These are phyloP conservation scores for Eulemur macaco DNA, from an alignment of 2,113 vertebrate species.

Conservation along the genomic window DNA sequence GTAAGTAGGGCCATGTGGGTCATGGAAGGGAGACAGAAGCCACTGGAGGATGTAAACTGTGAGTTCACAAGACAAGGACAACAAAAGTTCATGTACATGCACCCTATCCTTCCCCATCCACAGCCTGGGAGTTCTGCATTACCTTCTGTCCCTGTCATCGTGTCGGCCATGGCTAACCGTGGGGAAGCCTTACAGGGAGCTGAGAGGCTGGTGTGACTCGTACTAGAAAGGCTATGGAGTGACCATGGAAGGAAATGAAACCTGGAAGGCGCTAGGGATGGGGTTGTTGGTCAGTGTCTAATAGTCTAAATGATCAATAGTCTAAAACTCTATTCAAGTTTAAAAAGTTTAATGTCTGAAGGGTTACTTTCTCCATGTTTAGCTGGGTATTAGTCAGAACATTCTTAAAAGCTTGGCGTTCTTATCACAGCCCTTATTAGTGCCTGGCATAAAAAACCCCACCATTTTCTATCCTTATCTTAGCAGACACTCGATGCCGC, in stretches of 20 bases:
- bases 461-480: not conserved
- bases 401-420: not conserved
- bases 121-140: not conserved
- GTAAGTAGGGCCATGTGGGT: not conserved
- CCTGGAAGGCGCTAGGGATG: accelerated
- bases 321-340: not conserved
- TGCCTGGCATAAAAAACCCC: not conserved
- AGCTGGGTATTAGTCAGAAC: not conserved
- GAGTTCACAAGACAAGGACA: not conserved
- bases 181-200: not conserved
- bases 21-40: not conserved
- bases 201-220: accelerated
- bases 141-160: not conserved
- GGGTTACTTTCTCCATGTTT: not conserved
- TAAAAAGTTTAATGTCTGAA: not conserved
- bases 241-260: not conserved
- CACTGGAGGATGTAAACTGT: not conserved
- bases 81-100: not conserved
- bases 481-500: not conserved
- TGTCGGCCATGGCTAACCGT: not conserved
- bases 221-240: not conserved
- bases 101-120: not conserved
- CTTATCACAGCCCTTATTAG: not conserved
- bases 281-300: no score
- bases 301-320: not conserved